A percentile compares a stretch with the other conserved stretches of the same genome.
Conservation (phyloP, 2,888 invertebrate genomes). For the Drymonia ruficornis region DNA sequence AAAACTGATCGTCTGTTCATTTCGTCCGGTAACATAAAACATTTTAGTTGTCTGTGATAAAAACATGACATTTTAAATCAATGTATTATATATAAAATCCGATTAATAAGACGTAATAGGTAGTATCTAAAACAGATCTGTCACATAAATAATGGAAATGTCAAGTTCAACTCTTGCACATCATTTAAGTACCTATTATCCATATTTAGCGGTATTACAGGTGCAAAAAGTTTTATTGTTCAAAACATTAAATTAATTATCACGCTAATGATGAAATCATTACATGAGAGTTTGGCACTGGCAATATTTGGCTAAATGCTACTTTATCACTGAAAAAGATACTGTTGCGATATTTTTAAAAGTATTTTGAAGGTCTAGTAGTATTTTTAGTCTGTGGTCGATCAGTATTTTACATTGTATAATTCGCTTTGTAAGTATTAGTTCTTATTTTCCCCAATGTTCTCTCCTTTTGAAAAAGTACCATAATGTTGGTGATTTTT, state of each 20-base stretch:
- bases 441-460: too few species aligned
- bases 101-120: background rate
- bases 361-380: too few species aligned
- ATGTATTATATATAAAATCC: background rate
- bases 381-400: too few species aligned
- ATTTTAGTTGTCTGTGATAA: too few species aligned
- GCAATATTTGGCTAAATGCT: background rate
- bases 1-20: too few species aligned
- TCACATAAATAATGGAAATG: constrained; percentile 1
- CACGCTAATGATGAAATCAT: constrained; percentile 1
- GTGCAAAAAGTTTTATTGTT: constrained; percentile 1
- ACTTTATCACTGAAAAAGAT: background rate
- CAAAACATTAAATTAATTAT: background rate
- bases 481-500: too few species aligned
- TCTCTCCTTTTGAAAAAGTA: too few species aligned
- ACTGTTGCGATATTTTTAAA: background rate
- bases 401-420: too few species aligned
- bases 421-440: too few species aligned
- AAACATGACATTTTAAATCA: background rate
- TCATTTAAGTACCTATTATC: background rate
- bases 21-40: too few species aligned
- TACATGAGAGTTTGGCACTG: background rate
- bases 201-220: background rate
- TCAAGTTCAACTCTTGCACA: background rate
- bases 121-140: background rate